A percentile compares a stretch with the other conserved stretches of the same genome.
These are phyloP conservation scores for Otolemur crassicaudatus DNA, from an alignment of 2,797 vertebrate species.

Conservation along the genomic window DNA sequence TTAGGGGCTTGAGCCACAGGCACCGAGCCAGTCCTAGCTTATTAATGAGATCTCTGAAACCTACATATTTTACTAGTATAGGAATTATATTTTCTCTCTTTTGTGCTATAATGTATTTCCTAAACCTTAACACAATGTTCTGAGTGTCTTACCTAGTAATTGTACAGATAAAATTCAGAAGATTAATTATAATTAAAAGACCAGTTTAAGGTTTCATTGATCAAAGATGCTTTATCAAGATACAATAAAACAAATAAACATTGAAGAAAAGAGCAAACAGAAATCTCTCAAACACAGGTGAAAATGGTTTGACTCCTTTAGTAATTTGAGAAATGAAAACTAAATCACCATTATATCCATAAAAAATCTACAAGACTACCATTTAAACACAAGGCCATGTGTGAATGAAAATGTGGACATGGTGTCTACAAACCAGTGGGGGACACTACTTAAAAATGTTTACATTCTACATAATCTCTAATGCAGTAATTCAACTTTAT, in stretches of 20 bases:
- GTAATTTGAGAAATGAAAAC: not conserved
- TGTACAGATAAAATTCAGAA: not conserved
- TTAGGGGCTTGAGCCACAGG: no score
- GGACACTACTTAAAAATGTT: not conserved
- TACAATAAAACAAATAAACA: not conserved
- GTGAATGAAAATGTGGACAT: not conserved
- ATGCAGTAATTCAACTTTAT: not conserved
- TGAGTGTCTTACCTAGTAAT: not conserved
- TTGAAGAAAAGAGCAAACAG: not conserved
- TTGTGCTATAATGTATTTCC: not conserved
- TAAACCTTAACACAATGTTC: not conserved
- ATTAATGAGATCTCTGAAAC: not conserved
- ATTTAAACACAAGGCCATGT: not conserved
- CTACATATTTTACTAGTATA: not conserved
- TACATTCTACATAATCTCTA: not conserved
- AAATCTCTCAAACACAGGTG: not conserved
- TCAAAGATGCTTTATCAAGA: not conserved
- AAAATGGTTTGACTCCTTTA: not conserved
- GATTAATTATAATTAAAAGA: not conserved
- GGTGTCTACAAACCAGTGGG: not conserved
- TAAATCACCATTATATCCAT: not conserved
- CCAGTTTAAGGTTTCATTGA: slow-evolving; percentile 14
- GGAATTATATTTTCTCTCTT: not conserved
- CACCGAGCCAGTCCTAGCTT: not conserved
- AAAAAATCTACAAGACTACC: not conserved